A percentile compares a stretch with the other conserved stretches of the same genome.
Evolutionary conservation across 2,797 vertebrate species (phyloP).

Genomic region (Orestias chungarensis): DNA sequence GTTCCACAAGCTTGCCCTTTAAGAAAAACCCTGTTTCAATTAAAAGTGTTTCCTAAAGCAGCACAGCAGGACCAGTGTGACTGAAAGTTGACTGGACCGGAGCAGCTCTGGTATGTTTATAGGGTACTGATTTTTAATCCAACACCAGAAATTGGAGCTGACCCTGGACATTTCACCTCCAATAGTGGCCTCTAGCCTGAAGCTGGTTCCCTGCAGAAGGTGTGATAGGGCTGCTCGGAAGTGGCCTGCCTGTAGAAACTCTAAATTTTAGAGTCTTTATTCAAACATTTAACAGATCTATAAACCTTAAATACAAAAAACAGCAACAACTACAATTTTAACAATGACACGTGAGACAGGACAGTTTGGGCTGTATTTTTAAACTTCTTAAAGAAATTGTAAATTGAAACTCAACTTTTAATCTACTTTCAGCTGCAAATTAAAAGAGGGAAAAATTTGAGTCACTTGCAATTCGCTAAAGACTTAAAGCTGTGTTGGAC

Average conservation of each 20-base stretch:
- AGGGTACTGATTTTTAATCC: slow-evolving; percentile 66
- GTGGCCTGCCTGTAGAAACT: background rate
- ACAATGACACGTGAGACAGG: background rate
- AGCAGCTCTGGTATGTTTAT: slow-evolving; percentile 32
- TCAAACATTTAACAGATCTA: background rate
- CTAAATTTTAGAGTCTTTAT: background rate
- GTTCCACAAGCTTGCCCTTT: slow-evolving; percentile 27
- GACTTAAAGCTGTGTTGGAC: background rate
- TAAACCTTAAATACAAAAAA: background rate
- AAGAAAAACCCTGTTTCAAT: slow-evolving; percentile 62
- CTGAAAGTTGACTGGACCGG: slow-evolving; percentile 40
- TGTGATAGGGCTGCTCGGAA: slow-evolving; percentile 37
- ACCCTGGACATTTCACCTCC: slow-evolving; percentile 75
- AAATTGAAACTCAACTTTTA: background rate
- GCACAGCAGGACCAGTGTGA: slow-evolving; percentile 29
- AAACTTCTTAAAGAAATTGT: background rate
- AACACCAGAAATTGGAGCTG: slow-evolving; percentile 57
- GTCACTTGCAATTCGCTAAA: background rate
- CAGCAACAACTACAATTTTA: background rate
- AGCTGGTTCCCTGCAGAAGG: slow-evolving; percentile 51
- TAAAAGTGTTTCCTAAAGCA: slow-evolving; percentile 66
- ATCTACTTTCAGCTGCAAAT: too few relatives aligned
- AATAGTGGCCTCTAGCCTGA: slow-evolving; percentile 57
- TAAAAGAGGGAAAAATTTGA: background rate
- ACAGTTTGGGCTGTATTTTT: background rate